Evolutionary conservation across 2,888 invertebrate genomes (phyloP).

Genomic region (Lithosia quadra): DNA sequence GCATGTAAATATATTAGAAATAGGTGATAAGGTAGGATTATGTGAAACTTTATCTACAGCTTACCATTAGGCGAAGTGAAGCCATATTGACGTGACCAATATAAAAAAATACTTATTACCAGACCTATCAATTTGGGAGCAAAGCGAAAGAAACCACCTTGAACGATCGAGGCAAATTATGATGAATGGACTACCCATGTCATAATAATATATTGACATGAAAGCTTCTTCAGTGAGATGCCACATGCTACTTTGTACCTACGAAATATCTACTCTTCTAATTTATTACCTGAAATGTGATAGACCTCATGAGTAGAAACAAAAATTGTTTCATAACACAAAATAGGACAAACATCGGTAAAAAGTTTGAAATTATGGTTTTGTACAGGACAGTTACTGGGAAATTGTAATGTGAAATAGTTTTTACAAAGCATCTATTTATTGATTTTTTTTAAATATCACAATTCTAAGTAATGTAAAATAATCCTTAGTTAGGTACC

Average conservation of each 20-base stretch:
- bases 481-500: too few relatives aligned
- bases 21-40: too few relatives aligned
- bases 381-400: too few relatives aligned
- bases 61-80: too few relatives aligned
- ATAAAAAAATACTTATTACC: neutral
- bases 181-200: slow-evolving; percentile 60
- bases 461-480: too few relatives aligned
- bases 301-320: neutral
- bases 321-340: neutral
- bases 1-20: too few relatives aligned
- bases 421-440: neutral
- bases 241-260: slow-evolving; percentile 36
- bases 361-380: too few relatives aligned
- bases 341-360: too few relatives aligned
- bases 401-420: neutral
- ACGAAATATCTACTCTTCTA: slow-evolving; percentile 17
- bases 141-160: slow-evolving; percentile 53
- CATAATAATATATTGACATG: slow-evolving; percentile 57
- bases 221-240: slow-evolving; percentile 42
- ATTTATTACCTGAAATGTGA: slow-evolving; percentile 20
- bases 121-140: slow-evolving; percentile 37
- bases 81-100: too few relatives aligned
- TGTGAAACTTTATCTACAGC: too few relatives aligned
- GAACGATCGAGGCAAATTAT: slow-evolving; percentile 65
- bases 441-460: too few relatives aligned